Conservation (phyloP, 2,797 vertebrate genomes). For the Orientallactaga sibirica region DNA sequence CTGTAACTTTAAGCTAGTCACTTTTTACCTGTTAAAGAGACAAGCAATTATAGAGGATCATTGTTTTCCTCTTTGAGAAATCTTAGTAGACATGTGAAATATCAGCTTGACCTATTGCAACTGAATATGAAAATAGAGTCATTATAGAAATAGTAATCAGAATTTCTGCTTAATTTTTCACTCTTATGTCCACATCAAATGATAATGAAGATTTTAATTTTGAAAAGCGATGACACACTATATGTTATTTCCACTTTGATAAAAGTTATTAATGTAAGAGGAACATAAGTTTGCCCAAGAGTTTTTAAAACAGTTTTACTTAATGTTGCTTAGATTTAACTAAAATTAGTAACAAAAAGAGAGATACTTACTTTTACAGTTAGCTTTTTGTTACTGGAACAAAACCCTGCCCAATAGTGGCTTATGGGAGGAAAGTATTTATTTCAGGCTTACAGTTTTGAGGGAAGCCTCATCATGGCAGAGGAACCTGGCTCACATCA, state of each 20-base stretch:
- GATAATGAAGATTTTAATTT: slow-evolving; percentile 57
- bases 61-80: background rate
- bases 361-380: background rate
- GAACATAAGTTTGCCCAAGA: slow-evolving; percentile 47
- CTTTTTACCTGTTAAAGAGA: slow-evolving; percentile 43
- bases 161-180: slow-evolving; percentile 38
- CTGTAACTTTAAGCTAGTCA: slow-evolving; percentile 56
- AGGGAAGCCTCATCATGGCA: no score
- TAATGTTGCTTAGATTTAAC: slow-evolving; percentile 52
- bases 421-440: no score
- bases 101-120: slow-evolving; percentile 9
- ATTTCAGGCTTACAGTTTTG: no score
- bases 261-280: slow-evolving; percentile 56
- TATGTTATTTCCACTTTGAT: slow-evolving; percentile 54
- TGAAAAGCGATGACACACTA: slow-evolving; percentile 43
- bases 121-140: slow-evolving; percentile 50
- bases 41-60: slow-evolving; percentile 16
- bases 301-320: slow-evolving; percentile 46
- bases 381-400: no score
- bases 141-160: slow-evolving; percentile 65
- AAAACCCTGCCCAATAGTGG: no score
- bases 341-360: slow-evolving; percentile 51
- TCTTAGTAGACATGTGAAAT: slow-evolving; percentile 54
- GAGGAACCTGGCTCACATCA: no score
- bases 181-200: background rate